These are phyloP conservation scores for Ectemnius cavifrons DNA, from an alignment of 2,888 invertebrate species.

Conservation along the genomic window DNA sequence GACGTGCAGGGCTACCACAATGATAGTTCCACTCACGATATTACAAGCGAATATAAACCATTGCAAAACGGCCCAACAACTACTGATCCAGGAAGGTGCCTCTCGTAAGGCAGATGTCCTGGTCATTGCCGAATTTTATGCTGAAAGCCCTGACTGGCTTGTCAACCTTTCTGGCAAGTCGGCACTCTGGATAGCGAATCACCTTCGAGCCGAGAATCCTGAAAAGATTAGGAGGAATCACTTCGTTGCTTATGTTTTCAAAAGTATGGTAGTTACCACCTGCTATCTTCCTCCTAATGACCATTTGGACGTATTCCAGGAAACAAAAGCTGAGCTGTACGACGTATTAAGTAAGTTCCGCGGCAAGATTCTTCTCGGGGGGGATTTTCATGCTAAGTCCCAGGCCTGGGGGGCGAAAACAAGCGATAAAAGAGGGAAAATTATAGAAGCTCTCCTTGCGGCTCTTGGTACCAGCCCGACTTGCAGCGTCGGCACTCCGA, in stretches of 20 bases:
- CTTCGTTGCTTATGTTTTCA: background rate
- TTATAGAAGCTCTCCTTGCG: background rate
- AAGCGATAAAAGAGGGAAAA: background rate
- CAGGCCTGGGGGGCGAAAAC: background rate
- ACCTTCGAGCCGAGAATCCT: background rate
- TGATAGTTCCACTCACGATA: background rate
- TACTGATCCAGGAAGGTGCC: background rate
- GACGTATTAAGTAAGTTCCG: background rate
- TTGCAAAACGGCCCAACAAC: background rate
- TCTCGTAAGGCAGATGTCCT: background rate
- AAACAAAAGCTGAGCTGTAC: background rate
- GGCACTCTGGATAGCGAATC: background rate
- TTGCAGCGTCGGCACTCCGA: background rate
- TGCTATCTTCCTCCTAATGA: background rate
- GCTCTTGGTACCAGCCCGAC: background rate
- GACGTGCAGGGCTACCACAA: no score
- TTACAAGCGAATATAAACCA: background rate
- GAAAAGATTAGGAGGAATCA: no score
- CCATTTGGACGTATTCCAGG: background rate
- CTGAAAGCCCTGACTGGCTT: background rate
- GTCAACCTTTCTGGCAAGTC: background rate
- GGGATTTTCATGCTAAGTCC: background rate
- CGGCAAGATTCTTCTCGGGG: background rate
- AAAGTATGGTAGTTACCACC: background rate
- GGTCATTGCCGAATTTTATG: background rate